Base-by-base conservation (phyloP, 1,140 invertebrate genomes). In the Stenopsyche tienmushanensis region DNA sequence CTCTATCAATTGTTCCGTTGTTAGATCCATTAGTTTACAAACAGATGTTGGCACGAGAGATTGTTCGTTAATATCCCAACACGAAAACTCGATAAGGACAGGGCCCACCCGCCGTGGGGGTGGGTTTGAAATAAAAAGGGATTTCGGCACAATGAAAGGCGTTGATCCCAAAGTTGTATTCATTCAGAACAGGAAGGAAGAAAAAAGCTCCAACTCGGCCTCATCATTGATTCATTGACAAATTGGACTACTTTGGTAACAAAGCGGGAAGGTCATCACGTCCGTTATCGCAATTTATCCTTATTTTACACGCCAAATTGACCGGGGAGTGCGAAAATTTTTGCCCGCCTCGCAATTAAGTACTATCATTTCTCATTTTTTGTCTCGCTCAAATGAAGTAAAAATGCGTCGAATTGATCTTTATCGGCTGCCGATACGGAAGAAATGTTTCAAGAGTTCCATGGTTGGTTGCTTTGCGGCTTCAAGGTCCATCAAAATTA, bases 141-240 rank as follows among this genome's bases (percentile, higher is more conserved):
- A 23, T 20, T 15, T 49, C 21, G 3, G 47, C 17, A 17, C 47
- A 49, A 49, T 34, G 13, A 13, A 34, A 7, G 29, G 21, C 15
- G 10, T 23, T 20, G 47, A 49, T 49, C 47, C 47, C 47, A 49
- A 49, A 49, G n/a, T 49, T 49, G 47, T 21, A 49, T 34, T 13
- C 5, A 34, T 34, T 34, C 5, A 34, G 29, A 17, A 49, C 47
- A 10, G 50, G 50, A 25, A 29, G 23, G 24, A 53, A 29, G 47
- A 49, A 20, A 3, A 21, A 49, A 15, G 47, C 10, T 23, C 50
- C 50, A 1, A 24, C 42, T 17, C 18, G 18, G 7, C 50, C 23
- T 23, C 49, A 50, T 26, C 21, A 53, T 25, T 26, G 50, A 53
- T 23, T 25, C 50, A 53, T 53, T 53, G 50, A 53, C 23, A 53